Evolutionary conservation across 2,888 invertebrate species (phyloP), one percentile per base, ranked within the genome.

Genomic region (Gnatocerus cornutus): DNA sequence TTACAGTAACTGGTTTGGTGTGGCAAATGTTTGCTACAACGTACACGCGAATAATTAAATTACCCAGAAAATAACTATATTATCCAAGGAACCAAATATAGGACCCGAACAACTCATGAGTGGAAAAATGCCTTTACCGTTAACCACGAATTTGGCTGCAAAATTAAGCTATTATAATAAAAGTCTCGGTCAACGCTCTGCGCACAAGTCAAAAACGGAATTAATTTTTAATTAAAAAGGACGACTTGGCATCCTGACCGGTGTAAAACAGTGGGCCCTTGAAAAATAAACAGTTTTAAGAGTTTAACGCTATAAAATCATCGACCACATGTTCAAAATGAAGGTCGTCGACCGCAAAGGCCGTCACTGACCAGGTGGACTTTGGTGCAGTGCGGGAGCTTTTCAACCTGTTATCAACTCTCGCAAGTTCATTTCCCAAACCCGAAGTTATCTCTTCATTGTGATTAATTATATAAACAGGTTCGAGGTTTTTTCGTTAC

Each of bases 321-420:
- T 73, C 68, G 73, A 69, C 69, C 74, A 74, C 63, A 74, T 72
- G 73, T 68, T 72, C 64, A 53, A 56, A 62, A 55, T 56, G 62
- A 56, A 70, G 70, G 70, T 70, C 70, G 70, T 66, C 70, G 70
- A 70, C 70, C 69, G 69, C 45, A 63, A 68, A 68, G 63, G 63
- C 56, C 69, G 61, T 33, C 64, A 69, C 37, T 65, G 65, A 69
- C 65, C 66, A 70, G 69, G 56, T 65, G 65, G 61, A 59, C 29
- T 37, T 3, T 14, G 56, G 29, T 48, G 48, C 37, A 46, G 21
- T 62, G 52, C 52, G 33, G 50, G 48, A 48, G 61, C 48, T 61
- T 48, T 58, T 33, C 46, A 61, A 55, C 55, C 33, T 14, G 58
- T 43, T 39, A 55, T 55, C 27, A 1, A 43, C 29, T 58, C 12